Base-by-base conservation (phyloP, 2,888 invertebrate genomes). In the Philhelius pedissequus region DNA sequence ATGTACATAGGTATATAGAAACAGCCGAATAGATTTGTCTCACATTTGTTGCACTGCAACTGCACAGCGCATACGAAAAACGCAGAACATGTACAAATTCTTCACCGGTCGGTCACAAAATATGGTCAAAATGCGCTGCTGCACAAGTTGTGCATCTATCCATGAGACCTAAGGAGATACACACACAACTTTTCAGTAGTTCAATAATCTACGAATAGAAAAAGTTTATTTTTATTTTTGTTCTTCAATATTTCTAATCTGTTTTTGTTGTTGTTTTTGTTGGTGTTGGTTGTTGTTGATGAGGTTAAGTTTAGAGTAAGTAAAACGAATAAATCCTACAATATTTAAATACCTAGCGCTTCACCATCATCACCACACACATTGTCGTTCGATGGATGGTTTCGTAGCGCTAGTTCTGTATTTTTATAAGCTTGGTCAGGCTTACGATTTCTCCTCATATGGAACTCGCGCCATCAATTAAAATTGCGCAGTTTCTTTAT, bases 401-500 rank as follows among this genome's bases (percentile, higher is more conserved):
- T n/a, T n/a, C n/a, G n/a, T n/a, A n/a, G 50, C 20, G 22, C 64
- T 43, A 54, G 20, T 73, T n/a, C 30, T 50, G 30, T 13, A 18
- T 30, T 45, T 20, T 50, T 6, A 27, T 58, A 58, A 38, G 38
- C 38, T 15, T 68, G 40, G 4, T 43, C 25, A 18, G 50, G 60
- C 20, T 50, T 60, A 52, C 56, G 78, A 78, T 83, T 83, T 83
- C 78, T 77, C 73, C 62, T 74, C 78, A 27, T 32, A 45, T 68
- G 64, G 64, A 69, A 78, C 70, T 54, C 75, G 83, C 66, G 75
- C 74, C 48, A 76, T 80, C 84, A 76, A 75, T 80, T 71, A 80
- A 70, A 79, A 84, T 71, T 84, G 80, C 84, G 84, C 80, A 84
- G 75, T 84, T 80, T 80, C 75, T 76, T 68, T 27, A n/a, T n/a